Evolutionary conservation across 2,888 invertebrate species (phyloP), one percentile per base, ranked within the genome.

Genomic region (Nycteola revayana): DNA sequence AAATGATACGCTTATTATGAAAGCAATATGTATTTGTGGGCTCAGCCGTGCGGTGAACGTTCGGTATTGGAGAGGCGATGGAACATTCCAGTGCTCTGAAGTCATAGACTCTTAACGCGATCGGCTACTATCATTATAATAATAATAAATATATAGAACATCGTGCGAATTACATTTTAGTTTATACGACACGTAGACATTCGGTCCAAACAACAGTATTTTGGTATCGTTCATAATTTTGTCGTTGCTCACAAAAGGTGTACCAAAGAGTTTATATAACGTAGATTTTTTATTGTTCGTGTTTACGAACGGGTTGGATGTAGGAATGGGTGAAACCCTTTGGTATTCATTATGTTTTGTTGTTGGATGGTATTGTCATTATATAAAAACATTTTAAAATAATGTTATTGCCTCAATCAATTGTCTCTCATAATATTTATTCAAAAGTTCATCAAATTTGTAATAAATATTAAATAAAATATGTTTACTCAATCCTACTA

Each of bases 161-260:
- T 38, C 39, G 44, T 42, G 42, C 46, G 34, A 32, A 10, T 25
- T 10, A 22, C 28, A 33, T 18, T 43, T 40, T 40, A 54, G 48
- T 60, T 58, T 41, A 56, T 66, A 42, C 57, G 68, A 57, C 66
- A 58, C 32, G 35, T 47, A 23, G 33, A 42, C 46, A 51, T 57
- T 63, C 57, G 66, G 61, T 66, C 69, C 67, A 66, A 71, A 60
- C 62, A 57, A 61, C 70, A 75, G 71, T 76, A 75, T 77, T 67
- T 74, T 57, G 66, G 62, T 72, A 67, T 68, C 56, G 49, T 62
- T 63, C 60, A 64, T 63, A 62, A 66, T 65, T 60, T 62, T 54
- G 63, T 77, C 76, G 69, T 85, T 85, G 86, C 86, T 88, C 87
- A 88, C 86, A 85, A 86, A 78, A 80, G n/a, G 71, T 74, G 75